Evolutionary conservation across 2,113 vertebrate species (phyloP).

Genomic region (Campylorhamphus procurvoides): DNA sequence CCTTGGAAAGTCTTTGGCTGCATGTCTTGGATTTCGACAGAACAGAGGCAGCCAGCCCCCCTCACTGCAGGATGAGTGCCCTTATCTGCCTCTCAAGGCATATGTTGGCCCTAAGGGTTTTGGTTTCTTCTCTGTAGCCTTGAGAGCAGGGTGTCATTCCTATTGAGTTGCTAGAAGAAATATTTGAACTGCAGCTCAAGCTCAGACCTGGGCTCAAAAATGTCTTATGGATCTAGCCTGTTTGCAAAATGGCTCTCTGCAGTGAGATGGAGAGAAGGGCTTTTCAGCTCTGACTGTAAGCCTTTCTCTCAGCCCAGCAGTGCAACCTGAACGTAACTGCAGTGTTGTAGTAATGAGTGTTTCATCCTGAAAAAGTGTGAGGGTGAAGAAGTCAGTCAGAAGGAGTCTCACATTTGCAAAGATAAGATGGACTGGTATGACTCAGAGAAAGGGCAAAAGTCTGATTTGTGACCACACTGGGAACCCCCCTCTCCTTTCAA

Average conservation of each 20-base stretch:
- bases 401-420: not conserved
- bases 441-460: conserved; percentile 34
- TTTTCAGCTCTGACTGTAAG: not conserved
- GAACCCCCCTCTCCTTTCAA: not conserved
- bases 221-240: not conserved
- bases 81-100: not conserved
- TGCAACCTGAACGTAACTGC: not conserved
- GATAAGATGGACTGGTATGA: not conserved
- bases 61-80: fast-evolving
- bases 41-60: not conserved
- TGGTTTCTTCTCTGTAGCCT: not conserved
- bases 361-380: conserved; percentile 5
- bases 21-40: fast-evolving
- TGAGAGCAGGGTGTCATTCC: not conserved
- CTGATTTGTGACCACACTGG: not conserved
- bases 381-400: not conserved
- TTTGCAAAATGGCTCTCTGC: not conserved
- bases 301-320: not conserved
- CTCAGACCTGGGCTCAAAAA: not conserved
- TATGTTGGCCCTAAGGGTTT: not conserved
- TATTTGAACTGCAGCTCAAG: not conserved
- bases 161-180: not conserved
- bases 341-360: not conserved
- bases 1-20: not conserved
- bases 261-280: not conserved